A percentile compares a stretch with the other conserved stretches of the same genome.
Evolutionary conservation across 2,888 invertebrate genomes (phyloP).

Genomic region (Sericinus montela): DNA sequence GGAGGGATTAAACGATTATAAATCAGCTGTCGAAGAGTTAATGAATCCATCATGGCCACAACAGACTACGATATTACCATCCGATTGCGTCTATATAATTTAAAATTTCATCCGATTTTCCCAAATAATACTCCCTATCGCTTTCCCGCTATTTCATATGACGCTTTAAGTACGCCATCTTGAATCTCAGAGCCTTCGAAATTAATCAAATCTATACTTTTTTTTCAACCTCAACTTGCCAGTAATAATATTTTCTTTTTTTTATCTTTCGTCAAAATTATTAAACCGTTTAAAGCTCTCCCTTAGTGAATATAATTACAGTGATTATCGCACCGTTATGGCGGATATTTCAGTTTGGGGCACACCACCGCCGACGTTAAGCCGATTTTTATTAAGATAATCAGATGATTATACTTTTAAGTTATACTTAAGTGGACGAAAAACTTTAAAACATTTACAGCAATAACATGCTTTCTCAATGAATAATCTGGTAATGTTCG

Average conservation of each 20-base stretch:
- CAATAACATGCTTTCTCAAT: not conserved
- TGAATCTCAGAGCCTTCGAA: not conserved
- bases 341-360: slow-evolving; percentile 5
- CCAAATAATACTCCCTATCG: not conserved
- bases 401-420: slow-evolving; percentile 13
- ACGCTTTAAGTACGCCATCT: not conserved
- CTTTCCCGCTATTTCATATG: not conserved
- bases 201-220: too few relatives aligned
- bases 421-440: slow-evolving; percentile 1
- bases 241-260: slow-evolving; percentile 3
- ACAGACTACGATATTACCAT: too few relatives aligned
- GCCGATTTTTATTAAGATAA: slow-evolving; percentile 19
- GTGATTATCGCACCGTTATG: slow-evolving; percentile 9
- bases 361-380: slow-evolving; percentile 14
- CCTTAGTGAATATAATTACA: slow-evolving; percentile 15
- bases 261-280: slow-evolving; percentile 12
- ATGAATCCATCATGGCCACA: too few relatives aligned
- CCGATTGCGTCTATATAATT: too few relatives aligned
- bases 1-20: too few relatives aligned
- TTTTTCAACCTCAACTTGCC: slow-evolving; percentile 1
- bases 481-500: not conserved
- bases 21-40: too few relatives aligned
- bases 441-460: slow-evolving; percentile 10
- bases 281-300: slow-evolving; percentile 10
- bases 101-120: too few relatives aligned